Evolutionary conservation across 1,140 invertebrate species (phyloP).

Genomic region (Bombus sibiricus): DNA sequence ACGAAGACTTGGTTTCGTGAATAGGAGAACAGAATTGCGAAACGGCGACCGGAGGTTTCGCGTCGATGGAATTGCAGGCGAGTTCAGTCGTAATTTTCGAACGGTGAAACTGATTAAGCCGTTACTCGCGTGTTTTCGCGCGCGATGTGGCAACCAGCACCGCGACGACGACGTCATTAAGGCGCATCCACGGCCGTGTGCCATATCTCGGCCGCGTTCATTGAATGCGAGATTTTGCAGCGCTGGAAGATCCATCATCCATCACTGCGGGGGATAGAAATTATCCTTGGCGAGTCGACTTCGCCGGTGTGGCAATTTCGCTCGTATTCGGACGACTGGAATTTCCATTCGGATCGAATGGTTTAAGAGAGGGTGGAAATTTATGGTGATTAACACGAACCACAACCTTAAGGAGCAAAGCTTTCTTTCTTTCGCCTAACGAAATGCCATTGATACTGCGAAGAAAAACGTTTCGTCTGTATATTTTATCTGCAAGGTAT

Average conservation of each 20-base stretch:
- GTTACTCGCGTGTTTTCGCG: constrained; percentile 44
- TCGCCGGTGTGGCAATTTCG: background rate
- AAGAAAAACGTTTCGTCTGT: too few species aligned
- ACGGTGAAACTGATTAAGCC: constrained; percentile 57
- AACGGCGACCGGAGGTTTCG: background rate
- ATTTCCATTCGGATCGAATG: background rate
- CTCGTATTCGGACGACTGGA: background rate
- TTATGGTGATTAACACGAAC: too few species aligned
- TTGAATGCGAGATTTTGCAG: constrained; percentile 47
- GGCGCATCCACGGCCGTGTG: constrained; percentile 44
- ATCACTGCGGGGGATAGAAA: constrained; percentile 21
- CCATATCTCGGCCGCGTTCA: constrained; percentile 51
- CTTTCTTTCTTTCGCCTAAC: background rate
- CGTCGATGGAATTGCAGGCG: constrained; percentile 7
- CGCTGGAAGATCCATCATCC: constrained; percentile 16
- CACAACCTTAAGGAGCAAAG: background rate
- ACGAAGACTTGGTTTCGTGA: background rate
- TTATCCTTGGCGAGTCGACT: constrained; percentile 14
- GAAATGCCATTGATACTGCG: too few species aligned
- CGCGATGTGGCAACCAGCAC: constrained; percentile 27
- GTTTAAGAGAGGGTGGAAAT: background rate
- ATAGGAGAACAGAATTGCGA: background rate
- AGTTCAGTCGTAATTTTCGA: background rate
- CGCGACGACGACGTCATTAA: constrained; percentile 51
- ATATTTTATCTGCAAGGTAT: too few species aligned